Percentiles rank a stretch among this genome's conserved stretches.
Evolutionary conservation across 2,113 vertebrate genomes (phyloP).

Genomic region (Chloropsis cyanopogon): DNA sequence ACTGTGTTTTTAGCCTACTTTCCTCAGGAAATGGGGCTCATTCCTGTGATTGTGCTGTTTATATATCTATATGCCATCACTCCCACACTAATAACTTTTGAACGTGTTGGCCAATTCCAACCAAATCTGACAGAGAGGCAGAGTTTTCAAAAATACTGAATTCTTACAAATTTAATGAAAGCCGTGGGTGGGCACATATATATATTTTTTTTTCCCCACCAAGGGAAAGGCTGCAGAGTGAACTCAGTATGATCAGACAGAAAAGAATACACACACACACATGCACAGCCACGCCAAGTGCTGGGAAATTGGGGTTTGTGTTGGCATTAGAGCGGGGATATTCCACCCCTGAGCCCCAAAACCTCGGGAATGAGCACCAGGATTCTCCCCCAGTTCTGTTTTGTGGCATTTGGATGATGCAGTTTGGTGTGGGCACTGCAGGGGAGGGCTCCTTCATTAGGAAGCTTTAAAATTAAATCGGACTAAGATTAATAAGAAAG

Average conservation of each 20-base stretch:
- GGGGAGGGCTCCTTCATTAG: neutral
- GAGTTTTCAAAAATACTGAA: conserved; percentile 60
- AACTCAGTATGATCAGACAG: conserved; percentile 26
- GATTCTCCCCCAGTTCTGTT: neutral
- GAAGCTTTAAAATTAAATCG: neutral
- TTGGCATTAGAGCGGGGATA: neutral
- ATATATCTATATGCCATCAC: conserved; percentile 61
- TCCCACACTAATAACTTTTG: conserved; percentile 69
- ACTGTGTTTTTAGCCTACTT: conserved; percentile 58
- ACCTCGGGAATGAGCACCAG: fast-evolving
- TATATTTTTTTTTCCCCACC: conserved; percentile 2
- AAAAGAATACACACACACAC: neutral
- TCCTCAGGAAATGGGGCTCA: conserved; percentile 53
- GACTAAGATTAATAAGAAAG: neutral
- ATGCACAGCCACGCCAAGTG: neutral
- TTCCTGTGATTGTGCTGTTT: conserved; percentile 63
- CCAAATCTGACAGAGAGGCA: conserved; percentile 48
- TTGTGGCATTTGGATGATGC: fast-evolving
- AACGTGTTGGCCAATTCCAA: conserved; percentile 67
- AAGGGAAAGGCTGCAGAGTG: conserved; percentile 29
- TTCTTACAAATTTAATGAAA: conserved; percentile 64
- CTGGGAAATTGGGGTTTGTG: neutral
- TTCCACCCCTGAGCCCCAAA: neutral
- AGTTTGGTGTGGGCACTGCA: neutral
- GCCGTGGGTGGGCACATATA: conserved; percentile 33